phyloP scores from a whole-genome alignment of 2,888 invertebrate genomes.

The Brachyopa scutellaris region DNA sequence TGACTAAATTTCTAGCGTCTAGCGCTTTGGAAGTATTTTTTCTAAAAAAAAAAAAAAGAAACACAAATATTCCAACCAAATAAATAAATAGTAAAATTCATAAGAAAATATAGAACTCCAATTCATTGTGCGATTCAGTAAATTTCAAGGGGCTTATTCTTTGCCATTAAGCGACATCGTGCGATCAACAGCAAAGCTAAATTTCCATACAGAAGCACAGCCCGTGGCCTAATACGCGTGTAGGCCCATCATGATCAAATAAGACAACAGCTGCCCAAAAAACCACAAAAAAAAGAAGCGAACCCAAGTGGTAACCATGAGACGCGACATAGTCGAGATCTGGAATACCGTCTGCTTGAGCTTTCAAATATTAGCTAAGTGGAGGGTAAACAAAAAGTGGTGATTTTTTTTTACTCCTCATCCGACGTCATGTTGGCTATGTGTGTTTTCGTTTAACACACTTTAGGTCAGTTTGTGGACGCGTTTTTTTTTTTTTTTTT shows the following conservation, averaged over 20 bases:
- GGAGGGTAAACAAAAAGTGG: constrained; percentile 50
- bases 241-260: constrained; percentile 34
- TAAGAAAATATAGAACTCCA: constrained; percentile 24
- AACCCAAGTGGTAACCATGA: constrained; percentile 25
- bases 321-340: constrained; percentile 48
- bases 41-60: neutral
- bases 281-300: constrained; percentile 37
- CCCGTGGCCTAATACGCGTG: constrained; percentile 40
- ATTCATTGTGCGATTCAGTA: constrained; percentile 40
- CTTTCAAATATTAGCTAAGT: constrained; percentile 60
- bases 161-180: neutral
- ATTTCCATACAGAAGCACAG: constrained; percentile 51
- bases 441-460: constrained; percentile 43
- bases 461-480: constrained; percentile 47
- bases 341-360: constrained; percentile 49
- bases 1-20: too few species aligned
- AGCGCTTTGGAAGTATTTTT: too few species aligned
- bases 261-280: constrained; percentile 42
- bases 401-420: constrained; percentile 9
- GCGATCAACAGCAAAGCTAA: neutral
- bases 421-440: constrained; percentile 7
- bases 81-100: constrained; percentile 23
- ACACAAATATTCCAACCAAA: neutral
- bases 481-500: too few species aligned
- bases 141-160: constrained; percentile 22